Base-by-base conservation (phyloP, 2,888 invertebrate species). In the Habrosyne pyritoides region DNA sequence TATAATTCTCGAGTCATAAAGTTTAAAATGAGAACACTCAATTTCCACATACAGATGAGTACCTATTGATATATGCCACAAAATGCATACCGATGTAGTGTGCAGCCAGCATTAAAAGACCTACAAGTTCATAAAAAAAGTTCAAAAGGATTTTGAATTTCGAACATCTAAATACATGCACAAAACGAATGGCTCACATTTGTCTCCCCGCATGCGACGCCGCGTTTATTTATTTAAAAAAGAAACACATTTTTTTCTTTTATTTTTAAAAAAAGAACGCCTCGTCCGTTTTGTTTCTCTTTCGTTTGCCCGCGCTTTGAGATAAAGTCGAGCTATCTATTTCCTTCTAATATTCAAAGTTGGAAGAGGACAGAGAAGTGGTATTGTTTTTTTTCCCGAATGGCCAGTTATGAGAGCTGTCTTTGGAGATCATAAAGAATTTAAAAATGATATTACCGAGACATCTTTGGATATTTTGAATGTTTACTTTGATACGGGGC, bases 171-270 rank as follows among this genome's bases (percentile, higher is more conserved):
- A 80, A 82, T 82, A 81, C 75, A 79, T 69, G 73, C 71, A 71
- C 68, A 72, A 64, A 75, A 80, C 67, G 79, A 75, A 79, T 73
- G 72, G 64, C 57, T 57, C 68, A 71, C 81, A 87, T 87, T 86
- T 83, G 81, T 88, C 89, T 85, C 87, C 51, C 85, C 67, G 84
- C 81, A 75, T 64, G 66, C 73, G 77, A 77, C 78, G 71, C 75
- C 67, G 57, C 61, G 63, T 75, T 64, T 76, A 71, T 79, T 78
- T 73, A 72, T 73, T 69, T 67, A 66, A 69, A 71, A 79, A 79
- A 72, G 62, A 68, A 71, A 69, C 71, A 73, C 70, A 67, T 73
- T 67, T 73, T 66, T 66, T 64, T 69, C 33, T 1, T 33, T 33
- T 33, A 33, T 33, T 33, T 69, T 66, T 62, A 69, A 71, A 69